Evolutionary conservation across 2,113 vertebrate species (phyloP).

Genomic region (Pipa parva): DNA sequence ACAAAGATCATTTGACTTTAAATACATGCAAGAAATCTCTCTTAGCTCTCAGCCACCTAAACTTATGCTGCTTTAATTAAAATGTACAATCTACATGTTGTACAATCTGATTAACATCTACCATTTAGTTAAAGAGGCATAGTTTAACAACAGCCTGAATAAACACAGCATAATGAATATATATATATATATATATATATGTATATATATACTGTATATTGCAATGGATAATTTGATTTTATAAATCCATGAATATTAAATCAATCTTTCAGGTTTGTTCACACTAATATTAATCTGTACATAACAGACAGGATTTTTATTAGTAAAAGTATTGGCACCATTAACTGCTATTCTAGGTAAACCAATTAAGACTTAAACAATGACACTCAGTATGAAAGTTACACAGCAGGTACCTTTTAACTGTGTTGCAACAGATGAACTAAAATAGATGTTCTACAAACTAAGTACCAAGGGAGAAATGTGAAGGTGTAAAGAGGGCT

Average conservation of each 20-base stretch:
- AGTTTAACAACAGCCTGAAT: no score
- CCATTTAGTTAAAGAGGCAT: constrained; percentile 4
- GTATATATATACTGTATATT: no score
- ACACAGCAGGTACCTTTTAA: constrained; percentile 45
- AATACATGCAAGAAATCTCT: constrained; percentile 23
- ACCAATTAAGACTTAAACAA: constrained; percentile 52
- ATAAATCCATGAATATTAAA: no score
- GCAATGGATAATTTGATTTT: no score
- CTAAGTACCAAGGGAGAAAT: constrained; percentile 5
- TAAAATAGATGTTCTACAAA: constrained; percentile 31
- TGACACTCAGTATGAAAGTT: constrained; percentile 43
- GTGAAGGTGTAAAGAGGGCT: neutral
- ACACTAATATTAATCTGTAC: constrained; percentile 23
- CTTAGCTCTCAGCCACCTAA: constrained; percentile 4
- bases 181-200: no score
- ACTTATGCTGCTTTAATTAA: constrained; percentile 25
- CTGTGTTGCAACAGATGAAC: constrained; percentile 45
- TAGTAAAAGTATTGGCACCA: constrained; percentile 36
- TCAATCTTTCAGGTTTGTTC: no score
- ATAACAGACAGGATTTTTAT: constrained; percentile 32
- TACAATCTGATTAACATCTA: constrained; percentile 36
- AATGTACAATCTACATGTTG: constrained; percentile 1
- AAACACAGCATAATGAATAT: no score
- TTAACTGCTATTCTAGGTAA: constrained; percentile 46
- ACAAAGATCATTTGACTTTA: constrained; percentile 7